A percentile compares a stretch with the other conserved stretches of the same genome.
Conservation (phyloP, 30 jellyfish, hydroid and myxozoan genomes). For the Aurelia sp. region DNA sequence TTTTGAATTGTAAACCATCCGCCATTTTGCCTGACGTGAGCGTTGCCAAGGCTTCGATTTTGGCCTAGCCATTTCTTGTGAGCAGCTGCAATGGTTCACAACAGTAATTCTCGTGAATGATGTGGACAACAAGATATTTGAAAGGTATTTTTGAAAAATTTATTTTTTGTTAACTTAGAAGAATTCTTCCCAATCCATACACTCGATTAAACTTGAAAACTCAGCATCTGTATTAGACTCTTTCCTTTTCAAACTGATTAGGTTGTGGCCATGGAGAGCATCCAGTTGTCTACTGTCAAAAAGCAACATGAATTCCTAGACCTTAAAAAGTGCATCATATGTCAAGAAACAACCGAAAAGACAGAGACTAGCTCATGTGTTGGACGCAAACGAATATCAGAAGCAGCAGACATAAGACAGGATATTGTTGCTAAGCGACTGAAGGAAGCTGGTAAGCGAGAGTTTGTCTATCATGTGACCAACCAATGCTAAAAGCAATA, state of each 20-base stretch:
- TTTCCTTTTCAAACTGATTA: neutral
- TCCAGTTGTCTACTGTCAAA: constrained; percentile 13
- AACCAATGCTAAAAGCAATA: too few species aligned
- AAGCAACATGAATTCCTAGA: constrained; percentile 1
- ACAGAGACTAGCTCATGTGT: too few species aligned
- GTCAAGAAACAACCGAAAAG: too few species aligned
- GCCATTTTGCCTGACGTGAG: constrained; percentile 15
- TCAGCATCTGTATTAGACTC: too few species aligned
- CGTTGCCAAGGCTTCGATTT: constrained; percentile 15
- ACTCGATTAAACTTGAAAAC: too few species aligned
- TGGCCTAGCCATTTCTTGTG: constrained; percentile 11
- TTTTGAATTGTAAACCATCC: neutral
- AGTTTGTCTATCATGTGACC: neutral
- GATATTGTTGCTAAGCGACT: neutral
- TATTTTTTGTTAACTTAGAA: too few species aligned
- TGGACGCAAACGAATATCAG: neutral
- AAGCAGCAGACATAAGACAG: constrained; percentile 4
- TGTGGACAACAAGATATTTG: too few species aligned
- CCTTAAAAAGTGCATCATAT: neutral
- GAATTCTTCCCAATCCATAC: too few species aligned
- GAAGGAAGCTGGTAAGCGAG: too few species aligned
- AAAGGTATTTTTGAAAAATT: too few species aligned
- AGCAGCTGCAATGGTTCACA: too few species aligned
- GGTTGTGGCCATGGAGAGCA: constrained; percentile 8
- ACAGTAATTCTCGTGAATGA: too few species aligned